Conservation (phyloP, 2,888 invertebrate species). For the Drosophila emarginata region DNA sequence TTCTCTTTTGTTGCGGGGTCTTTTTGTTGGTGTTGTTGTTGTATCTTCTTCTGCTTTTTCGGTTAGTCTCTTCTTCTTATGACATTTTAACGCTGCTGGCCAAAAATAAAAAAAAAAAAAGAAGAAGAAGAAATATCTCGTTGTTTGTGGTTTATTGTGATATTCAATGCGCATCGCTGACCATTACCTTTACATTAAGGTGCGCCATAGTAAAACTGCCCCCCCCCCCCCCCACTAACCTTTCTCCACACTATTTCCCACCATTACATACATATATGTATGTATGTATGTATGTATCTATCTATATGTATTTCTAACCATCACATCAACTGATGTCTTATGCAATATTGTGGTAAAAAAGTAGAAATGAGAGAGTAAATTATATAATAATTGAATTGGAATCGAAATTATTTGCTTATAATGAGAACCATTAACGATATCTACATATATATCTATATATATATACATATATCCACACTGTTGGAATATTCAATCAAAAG, state of each 20-base stretch:
- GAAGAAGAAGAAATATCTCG: constrained; percentile 16
- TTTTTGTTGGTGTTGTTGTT: constrained; percentile 18
- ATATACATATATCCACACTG: too few species aligned
- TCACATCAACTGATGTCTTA: constrained; percentile 12
- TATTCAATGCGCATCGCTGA: constrained; percentile 47
- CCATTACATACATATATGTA: too few species aligned
- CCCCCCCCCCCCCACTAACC: neutral
- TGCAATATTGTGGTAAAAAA: constrained; percentile 19
- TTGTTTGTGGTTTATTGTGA: constrained; percentile 32
- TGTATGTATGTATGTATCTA: too few species aligned
- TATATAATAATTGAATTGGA: constrained; percentile 19
- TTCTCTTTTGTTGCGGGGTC: constrained; percentile 23
- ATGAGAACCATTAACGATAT: neutral
- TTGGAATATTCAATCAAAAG: too few species aligned
- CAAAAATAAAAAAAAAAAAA: constrained; percentile 16
- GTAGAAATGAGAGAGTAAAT: constrained; percentile 6
- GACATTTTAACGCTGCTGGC: constrained; percentile 44
- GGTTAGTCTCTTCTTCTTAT: constrained; percentile 22
- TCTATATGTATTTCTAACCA: too few species aligned
- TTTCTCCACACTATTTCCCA: too few species aligned
- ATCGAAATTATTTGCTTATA: neutral
- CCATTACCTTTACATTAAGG: constrained; percentile 27
- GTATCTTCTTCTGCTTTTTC: neutral
- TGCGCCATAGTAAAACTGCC: constrained; percentile 31
- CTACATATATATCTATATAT: too few species aligned